Evolutionary conservation across 2,888 invertebrate genomes (phyloP).

Genomic region (Hipparchia semele): DNA sequence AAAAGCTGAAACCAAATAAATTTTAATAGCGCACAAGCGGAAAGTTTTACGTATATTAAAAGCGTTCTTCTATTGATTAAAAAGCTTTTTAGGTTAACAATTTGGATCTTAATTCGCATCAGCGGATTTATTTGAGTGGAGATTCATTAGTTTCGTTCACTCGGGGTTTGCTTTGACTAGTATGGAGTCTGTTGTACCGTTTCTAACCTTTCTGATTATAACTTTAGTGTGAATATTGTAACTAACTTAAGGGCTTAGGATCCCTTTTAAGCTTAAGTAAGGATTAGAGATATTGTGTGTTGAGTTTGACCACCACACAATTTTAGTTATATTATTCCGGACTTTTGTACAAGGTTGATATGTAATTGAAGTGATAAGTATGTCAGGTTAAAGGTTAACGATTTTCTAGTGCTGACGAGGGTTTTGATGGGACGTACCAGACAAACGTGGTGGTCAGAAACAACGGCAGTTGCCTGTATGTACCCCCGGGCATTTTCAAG

Average conservation of each 20-base stretch:
- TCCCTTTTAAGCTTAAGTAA: not conserved
- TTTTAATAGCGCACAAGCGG: constrained; percentile 33
- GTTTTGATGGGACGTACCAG: constrained; percentile 99
- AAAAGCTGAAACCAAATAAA: constrained; percentile 33
- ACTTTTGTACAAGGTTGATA: constrained; percentile 3
- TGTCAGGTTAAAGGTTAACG: constrained; percentile 42
- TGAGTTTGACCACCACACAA: constrained; percentile 5
- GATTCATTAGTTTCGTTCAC: constrained; percentile 36
- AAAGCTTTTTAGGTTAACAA: constrained; percentile 51
- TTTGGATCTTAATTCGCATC: constrained; percentile 58
- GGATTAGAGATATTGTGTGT: not conserved
- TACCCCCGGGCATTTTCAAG: constrained; percentile 99
- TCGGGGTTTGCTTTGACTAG: constrained; percentile 33
- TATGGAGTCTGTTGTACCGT: constrained; percentile 12
- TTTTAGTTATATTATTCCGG: not conserved
- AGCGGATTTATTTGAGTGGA: constrained; percentile 49
- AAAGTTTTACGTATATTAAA: constrained; percentile 37
- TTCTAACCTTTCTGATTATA: not conserved
- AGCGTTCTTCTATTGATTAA: constrained; percentile 44
- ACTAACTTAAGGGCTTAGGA: not conserved
- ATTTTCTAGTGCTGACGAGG: constrained; percentile 97
- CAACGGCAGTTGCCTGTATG: constrained; percentile 99
- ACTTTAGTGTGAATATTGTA: not conserved
- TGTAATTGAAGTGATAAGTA: not conserved
- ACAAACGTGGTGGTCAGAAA: constrained; percentile 99